Evolutionary conservation across 1,140 invertebrate genomes (phyloP), one percentile per base, ranked within the genome.

Genomic region (Drosophila saltans): DNA sequence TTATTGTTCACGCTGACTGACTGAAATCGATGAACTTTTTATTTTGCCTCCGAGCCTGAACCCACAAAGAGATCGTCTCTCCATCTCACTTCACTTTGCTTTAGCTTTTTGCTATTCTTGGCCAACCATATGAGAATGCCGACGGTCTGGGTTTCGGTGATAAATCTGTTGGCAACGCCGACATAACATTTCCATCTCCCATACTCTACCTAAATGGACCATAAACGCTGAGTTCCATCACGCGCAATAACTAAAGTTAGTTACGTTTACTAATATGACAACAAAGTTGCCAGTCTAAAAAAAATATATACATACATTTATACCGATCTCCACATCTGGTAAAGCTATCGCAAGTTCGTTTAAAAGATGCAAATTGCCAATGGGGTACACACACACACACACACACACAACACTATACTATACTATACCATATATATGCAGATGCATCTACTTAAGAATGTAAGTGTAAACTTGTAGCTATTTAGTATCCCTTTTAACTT

Each of bases 241-340:
- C 84, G 77, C 78, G 83, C 83, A 88, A 88, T 83, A 88, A 88
- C 83, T 88, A 89, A 88, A 88, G 80, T 83, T 89, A 88, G 84
- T 88, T 83, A 88, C 80, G 80, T 89, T 89, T 83, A 84, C 83
- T 88, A 88, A 88, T 89, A 88, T 70, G 70, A 75, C 83, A 88
- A 88, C 83, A 88, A 69, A 89, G 83, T 88, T 88, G 83, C 81
- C 55, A 16, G 16, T 7, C 45, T 2, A 48, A 30, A 36, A 36
- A 36, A 36, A 36, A 6, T 6, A 36, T 1, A 36, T 1, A 36
- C 33, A 36, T 5, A 7, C n/a, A n/a, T n/a, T n/a, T 11, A 66
- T 60, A 16, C 21, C 2, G 26, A 5, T 28, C 2, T 10, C 33
- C 6, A 9, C 48, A 4, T 16, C 45, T 9, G 33, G 26, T 7